Base-by-base conservation (phyloP, 2,113 vertebrate species). In the Scopus umbretta region DNA sequence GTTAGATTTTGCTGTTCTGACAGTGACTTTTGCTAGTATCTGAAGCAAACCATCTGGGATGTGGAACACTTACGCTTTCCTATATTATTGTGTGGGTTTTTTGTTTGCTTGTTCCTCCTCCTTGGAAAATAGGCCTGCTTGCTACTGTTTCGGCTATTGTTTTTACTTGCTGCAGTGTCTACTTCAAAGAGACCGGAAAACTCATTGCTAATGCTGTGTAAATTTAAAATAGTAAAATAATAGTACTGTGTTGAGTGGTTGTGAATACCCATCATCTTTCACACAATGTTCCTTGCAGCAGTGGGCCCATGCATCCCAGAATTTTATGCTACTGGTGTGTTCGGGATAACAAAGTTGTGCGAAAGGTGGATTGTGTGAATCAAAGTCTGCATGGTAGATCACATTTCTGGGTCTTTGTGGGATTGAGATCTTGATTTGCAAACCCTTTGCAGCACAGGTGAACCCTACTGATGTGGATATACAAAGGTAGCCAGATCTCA, bases 211-310 rank as follows among this genome's bases (percentile, higher is more conserved):
- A 13, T 34, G 26, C 58, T 89, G 29, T 1, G 1, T 59, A n/a
- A 19, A 34, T 56, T 59, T 72, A 16, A 73, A 73, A 30, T 16
- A 26, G 43, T 52, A 22, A 78, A 73, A 34, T 40, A 61, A 4
- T 2, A 12, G 6, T 6, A 13, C 21, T 21, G 47, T 34, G 30
- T 8, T 38, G 50, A 59, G 11, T 9, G 25, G 36, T 3, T 43
- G 50, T n/a, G 32, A 21, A 13, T 34, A 40, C 16, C n/a, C 10
- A 17, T 63, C 22, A 3, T 42, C 23, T 59, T 79, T 29, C 47
- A 18, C 3, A 7, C 23, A 8, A 0, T 29, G 12, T 45, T 29
- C 15, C 47, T 34, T 13, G 3, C 21, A 15, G 0, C 36, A 13
- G 2, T 7, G 7, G 13, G n/a, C 20, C 61, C 8, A 0, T 3